Evolutionary conservation across 53 echinoderm and acorn worm genomes (phyloP).

Genomic region (Echinometra lucunter): DNA sequence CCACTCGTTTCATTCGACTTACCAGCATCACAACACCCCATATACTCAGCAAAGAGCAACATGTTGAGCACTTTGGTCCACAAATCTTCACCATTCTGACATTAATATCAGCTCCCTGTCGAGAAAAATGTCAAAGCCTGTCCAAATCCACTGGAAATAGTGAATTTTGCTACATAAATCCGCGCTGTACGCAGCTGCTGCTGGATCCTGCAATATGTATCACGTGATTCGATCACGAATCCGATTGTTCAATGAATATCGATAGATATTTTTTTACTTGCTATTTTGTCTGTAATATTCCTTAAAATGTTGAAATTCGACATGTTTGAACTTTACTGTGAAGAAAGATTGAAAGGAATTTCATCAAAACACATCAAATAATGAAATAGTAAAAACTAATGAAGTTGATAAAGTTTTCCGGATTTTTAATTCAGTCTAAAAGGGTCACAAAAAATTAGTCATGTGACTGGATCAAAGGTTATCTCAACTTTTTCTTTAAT

Average conservation of each 20-base stretch:
- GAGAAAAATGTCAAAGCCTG: not conserved
- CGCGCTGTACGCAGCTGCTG: not conserved
- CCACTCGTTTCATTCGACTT: constrained; percentile 43
- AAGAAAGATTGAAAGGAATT: not conserved
- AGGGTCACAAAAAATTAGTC: constrained; percentile 4
- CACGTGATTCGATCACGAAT: constrained; percentile 16
- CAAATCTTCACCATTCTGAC: constrained; percentile 82
- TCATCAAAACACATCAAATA: not conserved
- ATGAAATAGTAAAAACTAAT: not conserved
- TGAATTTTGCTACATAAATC: not conserved
- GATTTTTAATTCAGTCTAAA: not conserved
- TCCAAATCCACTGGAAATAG: not conserved
- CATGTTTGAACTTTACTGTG: not conserved
- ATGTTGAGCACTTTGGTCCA: constrained; percentile 89
- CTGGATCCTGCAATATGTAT: not conserved
- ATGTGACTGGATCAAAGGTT: constrained; percentile 58
- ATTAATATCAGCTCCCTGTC: not conserved
- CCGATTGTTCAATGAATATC: not conserved
- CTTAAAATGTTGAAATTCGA: not conserved
- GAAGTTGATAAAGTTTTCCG: not conserved
- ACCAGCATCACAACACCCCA: constrained; percentile 98
- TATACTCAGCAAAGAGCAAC: constrained; percentile 90
- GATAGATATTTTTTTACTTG: not conserved
- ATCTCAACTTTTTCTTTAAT: constrained; percentile 18
- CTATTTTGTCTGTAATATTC: not conserved